Percentiles rank a stretch among this genome's conserved stretches.
Conservation (phyloP, 2,797 vertebrate genomes). For the Antennarius maculatus region DNA sequence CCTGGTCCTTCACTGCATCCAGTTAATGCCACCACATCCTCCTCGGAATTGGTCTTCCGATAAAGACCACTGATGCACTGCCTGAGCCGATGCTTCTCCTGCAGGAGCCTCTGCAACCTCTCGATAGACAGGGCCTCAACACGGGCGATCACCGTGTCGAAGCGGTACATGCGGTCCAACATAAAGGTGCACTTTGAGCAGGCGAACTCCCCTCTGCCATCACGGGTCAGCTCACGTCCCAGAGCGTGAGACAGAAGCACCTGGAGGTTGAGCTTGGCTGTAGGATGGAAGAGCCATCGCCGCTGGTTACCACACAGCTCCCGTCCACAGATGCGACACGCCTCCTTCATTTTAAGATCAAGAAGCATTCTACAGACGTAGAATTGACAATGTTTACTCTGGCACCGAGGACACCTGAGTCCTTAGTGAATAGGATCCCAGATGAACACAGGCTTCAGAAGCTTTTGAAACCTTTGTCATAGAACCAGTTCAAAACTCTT, state of each 20-base stretch:
- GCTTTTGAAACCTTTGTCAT: constrained; percentile 12
- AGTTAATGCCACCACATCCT: constrained; percentile 47
- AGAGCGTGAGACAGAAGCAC: constrained; percentile 93
- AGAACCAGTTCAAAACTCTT: constrained; percentile 1
- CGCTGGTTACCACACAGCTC: constrained; percentile 95
- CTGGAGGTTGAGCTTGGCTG: constrained; percentile 92
- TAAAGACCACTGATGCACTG: constrained; percentile 89
- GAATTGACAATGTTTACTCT: background rate
- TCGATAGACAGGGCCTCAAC: constrained; percentile 92
- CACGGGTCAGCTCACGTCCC: constrained; percentile 88
- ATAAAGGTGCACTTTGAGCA: constrained; percentile 98
- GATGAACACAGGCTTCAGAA: constrained; percentile 9
- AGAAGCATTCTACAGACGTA: constrained; percentile 65
- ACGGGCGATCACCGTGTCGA: constrained; percentile 88
- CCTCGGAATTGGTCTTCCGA: constrained; percentile 82
- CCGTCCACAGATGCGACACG: constrained; percentile 91
- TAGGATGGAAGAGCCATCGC: constrained; percentile 96
- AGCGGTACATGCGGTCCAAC: constrained; percentile 96
- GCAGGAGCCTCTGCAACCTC: constrained; percentile 88
- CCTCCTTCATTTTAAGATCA: constrained; percentile 88
- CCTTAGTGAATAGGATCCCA: constrained; percentile 5
- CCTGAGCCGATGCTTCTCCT: constrained; percentile 90
- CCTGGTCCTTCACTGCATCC: constrained; percentile 35
- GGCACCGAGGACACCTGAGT: background rate
- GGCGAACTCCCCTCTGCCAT: constrained; percentile 91